These are phyloP conservation scores for Drosophila equinoxialis DNA, from an alignment of 1,140 invertebrate genomes.

Conservation along the genomic window DNA sequence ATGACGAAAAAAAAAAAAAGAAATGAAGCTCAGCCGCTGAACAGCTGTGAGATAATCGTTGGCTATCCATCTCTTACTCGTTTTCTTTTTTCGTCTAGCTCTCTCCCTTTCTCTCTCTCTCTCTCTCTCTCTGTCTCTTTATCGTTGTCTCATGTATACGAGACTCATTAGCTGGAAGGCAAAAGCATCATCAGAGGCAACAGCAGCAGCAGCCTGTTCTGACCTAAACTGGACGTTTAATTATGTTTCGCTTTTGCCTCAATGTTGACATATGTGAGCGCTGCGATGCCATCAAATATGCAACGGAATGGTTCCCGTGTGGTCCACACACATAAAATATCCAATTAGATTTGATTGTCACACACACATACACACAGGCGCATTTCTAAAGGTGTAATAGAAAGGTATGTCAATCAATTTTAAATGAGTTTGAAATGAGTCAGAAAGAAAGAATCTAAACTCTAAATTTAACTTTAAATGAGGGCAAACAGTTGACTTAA, in stretches of 20 bases:
- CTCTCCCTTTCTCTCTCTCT: background rate
- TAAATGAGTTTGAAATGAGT: conserved; percentile 76
- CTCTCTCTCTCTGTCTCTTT: background rate
- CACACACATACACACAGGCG: conserved; percentile 16
- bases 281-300: conserved; percentile 72
- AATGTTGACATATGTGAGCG: conserved; percentile 56
- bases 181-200: background rate
- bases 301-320: conserved; percentile 64
- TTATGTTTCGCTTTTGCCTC: conserved; percentile 61
- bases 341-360: conserved; percentile 69
- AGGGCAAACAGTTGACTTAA: conserved; percentile 41
- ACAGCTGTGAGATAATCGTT: conserved; percentile 11
- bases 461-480: conserved; percentile 15
- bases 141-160: conserved; percentile 15
- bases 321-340: conserved; percentile 65
- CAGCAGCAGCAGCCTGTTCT: conserved; percentile 29
- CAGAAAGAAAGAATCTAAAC: conserved; percentile 13
- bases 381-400: background rate
- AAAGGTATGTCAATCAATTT: conserved; percentile 71
- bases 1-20: conserved; percentile 26
- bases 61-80: background rate
- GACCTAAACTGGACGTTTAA: conserved; percentile 62
- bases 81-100: background rate
- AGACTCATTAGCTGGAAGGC: conserved; percentile 59
- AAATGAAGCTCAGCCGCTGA: conserved; percentile 1